Evolutionary conservation across 2,888 invertebrate genomes (phyloP).

Genomic region (Acanthococcus lagerstroemiae): DNA sequence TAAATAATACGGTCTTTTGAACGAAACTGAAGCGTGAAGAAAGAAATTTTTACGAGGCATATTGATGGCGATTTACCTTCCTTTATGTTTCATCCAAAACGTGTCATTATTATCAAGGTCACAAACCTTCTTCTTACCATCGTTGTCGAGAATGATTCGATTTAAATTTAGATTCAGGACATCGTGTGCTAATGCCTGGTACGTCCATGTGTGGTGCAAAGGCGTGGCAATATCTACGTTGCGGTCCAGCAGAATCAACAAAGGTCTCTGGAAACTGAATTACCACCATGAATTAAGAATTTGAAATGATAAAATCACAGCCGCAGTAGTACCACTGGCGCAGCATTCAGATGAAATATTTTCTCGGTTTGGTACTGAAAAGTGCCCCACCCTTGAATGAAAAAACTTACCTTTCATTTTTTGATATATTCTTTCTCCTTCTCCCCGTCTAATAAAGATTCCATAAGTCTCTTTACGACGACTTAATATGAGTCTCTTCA

Average conservation of each 20-base stretch:
- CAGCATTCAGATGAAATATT: background rate
- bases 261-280: constrained; percentile 82
- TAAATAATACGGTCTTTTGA: background rate
- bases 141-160: constrained; percentile 59
- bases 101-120: constrained; percentile 46
- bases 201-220: constrained; percentile 99
- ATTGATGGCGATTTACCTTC: constrained; percentile 45
- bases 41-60: background rate
- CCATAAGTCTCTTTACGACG: too few species aligned
- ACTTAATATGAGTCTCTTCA: too few species aligned
- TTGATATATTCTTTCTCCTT: too few species aligned
- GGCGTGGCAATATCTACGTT: constrained; percentile 96
- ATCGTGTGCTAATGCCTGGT: constrained; percentile 96
- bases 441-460: too few species aligned
- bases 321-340: too few species aligned
- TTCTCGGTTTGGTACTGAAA: background rate
- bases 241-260: constrained; percentile 83
- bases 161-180: constrained; percentile 85
- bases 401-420: too few species aligned
- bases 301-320: background rate
- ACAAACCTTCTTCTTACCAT: constrained; percentile 70
- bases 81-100: constrained; percentile 80
- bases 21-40: background rate
- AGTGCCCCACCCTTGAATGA: too few species aligned
- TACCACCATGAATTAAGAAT: background rate